Conservation (phyloP, 2,113 vertebrate genomes). For the Lepus timidus region DNA sequence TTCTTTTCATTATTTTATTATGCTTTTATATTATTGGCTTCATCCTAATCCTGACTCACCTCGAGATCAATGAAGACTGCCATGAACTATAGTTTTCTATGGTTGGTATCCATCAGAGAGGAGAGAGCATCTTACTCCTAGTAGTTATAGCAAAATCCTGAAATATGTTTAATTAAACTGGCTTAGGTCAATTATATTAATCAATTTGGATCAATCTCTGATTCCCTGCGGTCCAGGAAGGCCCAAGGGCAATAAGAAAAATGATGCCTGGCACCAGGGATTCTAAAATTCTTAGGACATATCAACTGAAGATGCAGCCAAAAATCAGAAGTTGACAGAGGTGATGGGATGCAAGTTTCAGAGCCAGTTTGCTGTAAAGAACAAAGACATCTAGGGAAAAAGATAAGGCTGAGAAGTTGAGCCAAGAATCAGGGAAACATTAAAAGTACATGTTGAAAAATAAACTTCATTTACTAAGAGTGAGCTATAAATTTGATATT, state of each 20-base stretch:
- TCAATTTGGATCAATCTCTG: neutral
- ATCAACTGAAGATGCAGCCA: neutral
- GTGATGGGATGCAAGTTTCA: neutral
- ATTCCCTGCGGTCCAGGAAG: neutral
- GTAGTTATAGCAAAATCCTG: neutral
- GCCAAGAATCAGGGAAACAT: neutral
- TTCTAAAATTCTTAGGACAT: neutral
- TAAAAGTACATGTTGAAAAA: neutral
- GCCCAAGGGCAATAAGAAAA: neutral
- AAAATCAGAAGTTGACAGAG: neutral
- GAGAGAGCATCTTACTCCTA: neutral
- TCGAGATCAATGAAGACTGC: neutral
- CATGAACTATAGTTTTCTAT: neutral
- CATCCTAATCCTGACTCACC: neutral
- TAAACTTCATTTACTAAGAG: neutral
- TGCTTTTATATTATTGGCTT: neutral
- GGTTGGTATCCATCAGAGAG: neutral
- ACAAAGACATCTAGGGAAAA: neutral
- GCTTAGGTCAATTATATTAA: neutral
- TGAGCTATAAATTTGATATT: neutral
- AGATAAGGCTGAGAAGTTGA: neutral
- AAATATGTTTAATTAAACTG: conserved; percentile 7
- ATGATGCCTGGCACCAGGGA: neutral
- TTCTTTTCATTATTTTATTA: neutral
- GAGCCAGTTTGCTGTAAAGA: neutral